Percentiles rank a stretch among this genome's conserved stretches.
Evolutionary conservation across 2,113 vertebrate species (phyloP).

Genomic region (Nothoprocta pentlandii): DNA sequence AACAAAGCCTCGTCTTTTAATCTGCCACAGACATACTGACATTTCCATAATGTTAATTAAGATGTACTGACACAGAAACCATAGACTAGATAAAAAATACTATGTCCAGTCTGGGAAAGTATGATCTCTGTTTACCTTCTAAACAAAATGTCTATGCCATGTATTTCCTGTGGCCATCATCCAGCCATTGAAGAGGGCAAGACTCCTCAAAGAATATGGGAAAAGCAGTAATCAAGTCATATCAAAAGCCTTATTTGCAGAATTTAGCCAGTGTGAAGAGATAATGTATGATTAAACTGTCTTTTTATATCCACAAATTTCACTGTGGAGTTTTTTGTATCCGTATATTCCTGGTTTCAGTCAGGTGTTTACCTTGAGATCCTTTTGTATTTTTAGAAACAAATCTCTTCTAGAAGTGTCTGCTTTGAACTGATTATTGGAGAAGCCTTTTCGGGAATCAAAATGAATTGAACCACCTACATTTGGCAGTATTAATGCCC

Average conservation of each 20-base stretch:
- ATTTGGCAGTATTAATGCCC: neutral
- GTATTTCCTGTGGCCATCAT: neutral
- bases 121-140: neutral
- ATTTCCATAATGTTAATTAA: conserved; percentile 13
- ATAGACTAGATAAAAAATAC: neutral
- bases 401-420: neutral
- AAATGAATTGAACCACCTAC: neutral
- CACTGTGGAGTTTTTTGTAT: neutral
- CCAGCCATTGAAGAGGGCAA: neutral
- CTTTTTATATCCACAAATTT: neutral
- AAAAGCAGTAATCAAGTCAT: neutral
- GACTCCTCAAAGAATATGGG: neutral
- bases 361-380: neutral
- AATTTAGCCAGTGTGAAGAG: neutral
- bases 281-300: neutral
- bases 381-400: neutral
- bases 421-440: neutral
- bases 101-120: neutral
- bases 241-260: neutral
- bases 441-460: neutral
- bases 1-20: neutral
- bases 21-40: neutral
- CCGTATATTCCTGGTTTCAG: neutral
- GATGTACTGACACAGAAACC: neutral
- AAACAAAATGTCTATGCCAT: neutral